Evolutionary conservation across 2,113 vertebrate species (phyloP).

Genomic region (Oreotrochilus melanogaster): DNA sequence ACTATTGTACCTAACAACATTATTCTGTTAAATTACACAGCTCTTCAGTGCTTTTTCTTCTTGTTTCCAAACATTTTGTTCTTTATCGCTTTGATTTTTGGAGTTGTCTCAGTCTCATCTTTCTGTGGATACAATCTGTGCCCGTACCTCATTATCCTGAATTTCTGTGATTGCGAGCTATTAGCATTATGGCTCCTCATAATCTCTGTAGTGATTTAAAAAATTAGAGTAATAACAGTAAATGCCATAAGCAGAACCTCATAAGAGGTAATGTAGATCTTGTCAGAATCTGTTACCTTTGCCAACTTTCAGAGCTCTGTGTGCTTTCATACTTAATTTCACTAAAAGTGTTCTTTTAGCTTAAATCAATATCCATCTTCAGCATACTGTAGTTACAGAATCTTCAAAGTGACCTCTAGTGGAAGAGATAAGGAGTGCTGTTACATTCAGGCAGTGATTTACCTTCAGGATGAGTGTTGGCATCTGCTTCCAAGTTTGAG

Average conservation of each 20-base stretch:
- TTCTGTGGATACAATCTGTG: background rate
- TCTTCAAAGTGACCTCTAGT: conserved; percentile 31
- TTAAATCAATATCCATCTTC: background rate
- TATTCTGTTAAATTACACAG: background rate
- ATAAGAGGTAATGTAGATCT: background rate
- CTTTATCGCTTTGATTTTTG: background rate
- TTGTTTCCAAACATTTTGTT: background rate
- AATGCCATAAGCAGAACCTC: background rate
- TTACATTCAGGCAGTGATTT: background rate
- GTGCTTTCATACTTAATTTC: conserved; percentile 17
- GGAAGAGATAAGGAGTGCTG: background rate
- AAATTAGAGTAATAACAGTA: conserved; percentile 22
- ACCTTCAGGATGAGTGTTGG: background rate
- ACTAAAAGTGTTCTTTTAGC: conserved; percentile 13
- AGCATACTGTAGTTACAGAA: background rate
- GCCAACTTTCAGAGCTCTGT: background rate
- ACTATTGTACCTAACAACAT: accelerated
- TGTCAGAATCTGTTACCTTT: background rate
- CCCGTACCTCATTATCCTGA: background rate
- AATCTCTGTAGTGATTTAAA: conserved; percentile 18
- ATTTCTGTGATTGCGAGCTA: background rate
- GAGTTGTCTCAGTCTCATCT: background rate
- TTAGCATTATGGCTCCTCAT: background rate
- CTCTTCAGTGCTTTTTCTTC: background rate
- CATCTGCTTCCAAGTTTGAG: background rate